phyloP scores from a whole-genome alignment of 2,888 invertebrate species.

The Cantharis flavilabris region DNA sequence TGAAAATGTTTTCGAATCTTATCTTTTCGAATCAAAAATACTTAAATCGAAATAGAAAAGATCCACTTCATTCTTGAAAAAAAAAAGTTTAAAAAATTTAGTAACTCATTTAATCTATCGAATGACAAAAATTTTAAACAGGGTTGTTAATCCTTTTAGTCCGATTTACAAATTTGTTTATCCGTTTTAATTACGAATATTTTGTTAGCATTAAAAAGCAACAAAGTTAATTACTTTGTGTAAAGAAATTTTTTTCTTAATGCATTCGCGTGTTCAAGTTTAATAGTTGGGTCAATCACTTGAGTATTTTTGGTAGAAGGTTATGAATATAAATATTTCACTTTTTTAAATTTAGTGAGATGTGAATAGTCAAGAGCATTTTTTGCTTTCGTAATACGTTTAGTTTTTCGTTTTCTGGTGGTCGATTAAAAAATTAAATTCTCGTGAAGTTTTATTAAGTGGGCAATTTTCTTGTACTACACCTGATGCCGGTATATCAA shows the following conservation, averaged over 20 bases:
- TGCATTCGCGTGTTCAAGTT: not conserved
- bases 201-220: not conserved
- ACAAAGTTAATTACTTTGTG: not conserved
- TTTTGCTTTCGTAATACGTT: not conserved
- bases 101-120: not conserved
- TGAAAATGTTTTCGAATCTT: too few species aligned
- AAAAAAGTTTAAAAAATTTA: not conserved
- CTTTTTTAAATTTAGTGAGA: not conserved
- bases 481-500: not conserved
- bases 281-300: constrained; percentile 2
- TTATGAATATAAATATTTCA: constrained; percentile 4
- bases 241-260: not conserved
- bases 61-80: too few species aligned
- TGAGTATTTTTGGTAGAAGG: not conserved
- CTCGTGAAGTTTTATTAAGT: not conserved
- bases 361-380: not conserved
- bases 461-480: not conserved
- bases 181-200: not conserved
- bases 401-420: not conserved
- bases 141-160: not conserved
- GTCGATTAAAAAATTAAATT: not conserved
- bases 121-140: not conserved
- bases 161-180: not conserved
- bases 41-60: too few species aligned
- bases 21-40: too few species aligned